Conservation (phyloP, 2,797 vertebrate species). For the Leptodactylus fallax region DNA sequence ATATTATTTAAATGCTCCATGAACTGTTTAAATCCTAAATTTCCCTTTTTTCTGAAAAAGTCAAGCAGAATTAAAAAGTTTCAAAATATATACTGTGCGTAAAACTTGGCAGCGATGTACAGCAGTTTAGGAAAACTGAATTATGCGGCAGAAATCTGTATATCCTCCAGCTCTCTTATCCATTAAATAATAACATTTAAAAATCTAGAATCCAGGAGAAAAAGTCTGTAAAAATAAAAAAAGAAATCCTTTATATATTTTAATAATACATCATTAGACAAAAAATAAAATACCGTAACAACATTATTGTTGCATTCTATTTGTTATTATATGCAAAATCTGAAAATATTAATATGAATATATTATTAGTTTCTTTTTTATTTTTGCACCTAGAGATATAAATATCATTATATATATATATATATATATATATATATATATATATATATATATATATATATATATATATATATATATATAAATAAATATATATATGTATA, state of each 20-base stretch:
- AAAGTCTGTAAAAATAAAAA: not conserved
- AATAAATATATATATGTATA: no score
- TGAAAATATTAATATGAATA: no score
- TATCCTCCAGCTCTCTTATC: no score
- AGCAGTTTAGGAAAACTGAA: not conserved
- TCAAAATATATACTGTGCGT: slow-evolving; percentile 7
- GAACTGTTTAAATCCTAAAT: slow-evolving; percentile 47
- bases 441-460: not conserved
- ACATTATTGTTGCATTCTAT: not conserved
- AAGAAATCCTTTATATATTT: not conserved
- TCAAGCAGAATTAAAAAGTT: slow-evolving; percentile 41
- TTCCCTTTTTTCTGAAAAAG: not conserved
- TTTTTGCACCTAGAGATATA: not conserved
- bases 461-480: no score
- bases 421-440: not conserved
- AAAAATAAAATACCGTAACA: no score
- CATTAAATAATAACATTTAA: not conserved
- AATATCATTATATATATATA: not conserved
- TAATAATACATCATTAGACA: not conserved
- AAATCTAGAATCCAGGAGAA: not conserved
- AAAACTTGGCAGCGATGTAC: not conserved
- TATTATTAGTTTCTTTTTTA: not conserved
- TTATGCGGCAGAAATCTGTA: not conserved
- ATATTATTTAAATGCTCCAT: slow-evolving; percentile 53
- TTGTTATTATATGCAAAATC: no score